A percentile compares a stretch with the other conserved stretches of the same genome.
Evolutionary conservation across 2,888 invertebrate genomes (phyloP).

Genomic region (Euproctis similis): DNA sequence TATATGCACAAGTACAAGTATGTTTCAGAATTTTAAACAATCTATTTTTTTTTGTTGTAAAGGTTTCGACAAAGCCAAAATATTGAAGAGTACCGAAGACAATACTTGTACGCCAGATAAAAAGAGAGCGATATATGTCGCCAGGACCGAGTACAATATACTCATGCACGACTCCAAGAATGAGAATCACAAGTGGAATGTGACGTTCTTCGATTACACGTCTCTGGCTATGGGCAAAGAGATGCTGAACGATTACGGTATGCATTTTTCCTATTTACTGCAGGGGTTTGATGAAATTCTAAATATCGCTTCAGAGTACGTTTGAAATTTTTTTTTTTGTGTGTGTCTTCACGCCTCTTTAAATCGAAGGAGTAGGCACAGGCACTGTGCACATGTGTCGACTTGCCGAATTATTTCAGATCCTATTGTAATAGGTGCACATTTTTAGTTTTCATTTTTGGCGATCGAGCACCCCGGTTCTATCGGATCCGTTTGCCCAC

Average conservation of each 20-base stretch:
- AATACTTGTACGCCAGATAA: conserved; percentile 83
- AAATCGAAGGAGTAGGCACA: too few relatives aligned
- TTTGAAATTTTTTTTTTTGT: too few relatives aligned
- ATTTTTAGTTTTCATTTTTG: too few relatives aligned
- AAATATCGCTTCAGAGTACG: too few relatives aligned
- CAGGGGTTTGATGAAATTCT: too few relatives aligned
- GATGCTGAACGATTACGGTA: conserved; percentile 87
- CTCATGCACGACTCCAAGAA: conserved; percentile 92
- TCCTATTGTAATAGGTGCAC: too few relatives aligned
- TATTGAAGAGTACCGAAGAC: conserved; percentile 61
- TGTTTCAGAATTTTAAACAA: conserved; percentile 1
- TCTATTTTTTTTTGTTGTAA: conserved; percentile 11
- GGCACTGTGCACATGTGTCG: too few relatives aligned
- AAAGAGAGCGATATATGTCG: conserved; percentile 84
- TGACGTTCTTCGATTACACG: conserved; percentile 97
- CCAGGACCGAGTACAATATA: conserved; percentile 93
- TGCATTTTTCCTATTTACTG: too few relatives aligned
- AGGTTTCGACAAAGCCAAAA: conserved; percentile 66
- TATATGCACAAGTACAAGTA: not conserved
- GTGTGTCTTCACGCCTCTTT: too few relatives aligned
- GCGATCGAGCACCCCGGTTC: too few relatives aligned
- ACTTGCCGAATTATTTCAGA: too few relatives aligned
- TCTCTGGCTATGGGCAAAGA: conserved; percentile 87
- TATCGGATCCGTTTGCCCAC: too few relatives aligned
- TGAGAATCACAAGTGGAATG: conserved; percentile 89